Conservation (phyloP, 1,140 invertebrate species). For the Drosophila pectinifera region DNA sequence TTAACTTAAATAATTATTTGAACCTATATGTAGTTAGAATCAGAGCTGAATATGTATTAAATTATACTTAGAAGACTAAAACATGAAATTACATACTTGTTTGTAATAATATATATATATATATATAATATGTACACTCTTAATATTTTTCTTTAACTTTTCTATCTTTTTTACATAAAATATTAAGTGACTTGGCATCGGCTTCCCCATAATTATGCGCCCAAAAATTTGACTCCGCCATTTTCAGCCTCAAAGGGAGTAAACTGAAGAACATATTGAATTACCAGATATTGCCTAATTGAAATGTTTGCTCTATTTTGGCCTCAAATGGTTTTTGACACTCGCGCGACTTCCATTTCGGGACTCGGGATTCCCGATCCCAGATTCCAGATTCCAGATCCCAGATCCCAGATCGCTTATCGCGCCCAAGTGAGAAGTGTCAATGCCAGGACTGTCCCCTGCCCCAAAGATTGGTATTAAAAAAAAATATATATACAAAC, state of each 20-base stretch:
- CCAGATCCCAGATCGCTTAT: slow-evolving; percentile 36
- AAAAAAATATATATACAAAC: not conserved
- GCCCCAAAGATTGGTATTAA: slow-evolving; percentile 25
- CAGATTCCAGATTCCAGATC: slow-evolving; percentile 6
- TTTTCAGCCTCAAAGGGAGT: not conserved
- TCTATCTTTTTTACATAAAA: not conserved
- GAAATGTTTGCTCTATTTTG: slow-evolving; percentile 58
- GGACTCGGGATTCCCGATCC: not conserved
- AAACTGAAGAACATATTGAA: slow-evolving; percentile 34
- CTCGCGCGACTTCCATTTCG: slow-evolving; percentile 38
- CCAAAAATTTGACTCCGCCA: slow-evolving; percentile 13
- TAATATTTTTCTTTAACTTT: too few species aligned
- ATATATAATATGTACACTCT: too few species aligned
- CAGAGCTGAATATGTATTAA: too few species aligned
- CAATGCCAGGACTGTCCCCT: slow-evolving; percentile 53
- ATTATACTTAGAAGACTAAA: too few species aligned
- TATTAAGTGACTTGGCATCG: not conserved
- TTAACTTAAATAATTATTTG: not conserved
- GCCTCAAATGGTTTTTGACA: slow-evolving; percentile 53
- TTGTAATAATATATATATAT: too few species aligned
- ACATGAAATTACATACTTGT: too few species aligned
- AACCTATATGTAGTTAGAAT: not conserved
- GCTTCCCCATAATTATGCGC: not conserved
- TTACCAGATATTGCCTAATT: slow-evolving; percentile 58
- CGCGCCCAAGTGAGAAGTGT: slow-evolving; percentile 59